Evolutionary conservation across 2,888 invertebrate species (phyloP), one percentile per base, ranked within the genome.

Genomic region (Elysia crispata): DNA sequence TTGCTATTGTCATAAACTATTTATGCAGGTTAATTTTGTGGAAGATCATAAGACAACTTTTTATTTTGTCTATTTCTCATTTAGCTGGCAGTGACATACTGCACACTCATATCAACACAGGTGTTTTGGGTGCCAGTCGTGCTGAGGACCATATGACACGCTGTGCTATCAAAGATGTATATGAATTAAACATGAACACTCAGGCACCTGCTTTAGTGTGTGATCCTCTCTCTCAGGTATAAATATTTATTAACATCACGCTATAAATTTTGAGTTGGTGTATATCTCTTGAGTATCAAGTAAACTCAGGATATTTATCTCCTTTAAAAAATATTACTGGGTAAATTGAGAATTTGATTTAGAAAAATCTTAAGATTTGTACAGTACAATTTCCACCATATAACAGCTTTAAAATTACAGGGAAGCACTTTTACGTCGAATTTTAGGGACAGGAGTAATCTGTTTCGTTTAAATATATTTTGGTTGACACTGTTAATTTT

Each of bases 101-200:
- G 0, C 90, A 91, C 81, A 86, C 87, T 0, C 90, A 91, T 78
- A 80, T 87, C 77, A 91, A 91, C 81, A 83, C 84, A n/a, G 83
- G 88, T 50, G 82, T 92, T 41, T 85, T 91, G 50, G 91, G 91
- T 15, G 86, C 86, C 54, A 90, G 90, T 81, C 83, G 86, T 23
- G 91, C 89, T 0, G 92, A 92, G 82, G 91, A 92, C 77, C 90
- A 91, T 85, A 91, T 92, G 89, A 86, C 88, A 1, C 85, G 85
- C 30, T 89, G 90, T 86, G 92, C 92, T n/a, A 85, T 91, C 73
- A 82, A 89, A 76, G 91, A 91, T 72, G 90, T 91, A n/a, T 91
- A 87, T 80, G 90, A 90, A 57, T 83, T 87, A 1, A 87, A 90
- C 69, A 87, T 87, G 81, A 87, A 90, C 82, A 86, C 89, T 1